phyloP scores from a whole-genome alignment of 2,797 vertebrate genomes.

The Sylvia borin region DNA sequence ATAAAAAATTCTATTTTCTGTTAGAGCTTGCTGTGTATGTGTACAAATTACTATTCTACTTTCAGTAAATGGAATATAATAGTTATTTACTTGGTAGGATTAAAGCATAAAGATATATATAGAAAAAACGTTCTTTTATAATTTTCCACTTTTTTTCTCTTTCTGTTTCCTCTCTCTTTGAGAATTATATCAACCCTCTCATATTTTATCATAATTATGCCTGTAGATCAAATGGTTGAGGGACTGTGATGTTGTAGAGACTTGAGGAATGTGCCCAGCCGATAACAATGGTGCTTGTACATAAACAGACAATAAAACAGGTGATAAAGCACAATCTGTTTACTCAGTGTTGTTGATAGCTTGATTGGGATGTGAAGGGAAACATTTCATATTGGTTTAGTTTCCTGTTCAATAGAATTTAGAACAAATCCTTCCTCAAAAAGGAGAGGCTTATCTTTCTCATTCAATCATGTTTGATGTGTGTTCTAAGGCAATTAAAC shows the following conservation, averaged over 20 bases:
- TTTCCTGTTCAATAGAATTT: background rate
- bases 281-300: background rate
- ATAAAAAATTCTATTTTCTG: background rate
- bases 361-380: background rate
- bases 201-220: background rate
- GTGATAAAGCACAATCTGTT: conserved; percentile 15
- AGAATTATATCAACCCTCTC: background rate
- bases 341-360: background rate
- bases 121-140: background rate
- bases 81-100: background rate
- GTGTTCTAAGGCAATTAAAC: background rate
- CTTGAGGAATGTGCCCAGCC: background rate
- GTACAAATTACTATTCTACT: background rate
- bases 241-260: background rate
- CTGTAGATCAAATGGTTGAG: background rate
- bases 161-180: background rate
- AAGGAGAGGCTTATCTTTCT: background rate
- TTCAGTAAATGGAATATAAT: background rate
- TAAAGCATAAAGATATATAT: background rate
- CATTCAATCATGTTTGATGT: background rate
- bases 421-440: background rate
- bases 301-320: background rate
- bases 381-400: background rate
- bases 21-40: background rate
- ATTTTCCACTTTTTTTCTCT: background rate